Evolutionary conservation across 2,113 vertebrate genomes (phyloP).

Genomic region (Cichladusa arquata): DNA sequence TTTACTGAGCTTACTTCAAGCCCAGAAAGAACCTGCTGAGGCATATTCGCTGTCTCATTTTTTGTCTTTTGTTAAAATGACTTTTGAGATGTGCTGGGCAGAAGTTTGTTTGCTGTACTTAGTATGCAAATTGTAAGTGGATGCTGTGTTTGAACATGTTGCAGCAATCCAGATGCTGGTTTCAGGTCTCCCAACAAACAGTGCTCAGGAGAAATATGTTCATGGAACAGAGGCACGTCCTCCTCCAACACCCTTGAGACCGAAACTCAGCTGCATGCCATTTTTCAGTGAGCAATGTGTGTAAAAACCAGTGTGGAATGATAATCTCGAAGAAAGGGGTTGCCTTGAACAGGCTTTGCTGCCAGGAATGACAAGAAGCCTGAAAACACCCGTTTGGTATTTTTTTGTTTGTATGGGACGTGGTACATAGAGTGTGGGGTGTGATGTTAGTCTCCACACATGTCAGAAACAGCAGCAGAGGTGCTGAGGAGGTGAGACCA

Average conservation of each 20-base stretch:
- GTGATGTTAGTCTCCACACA: background rate
- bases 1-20: conserved; percentile 7
- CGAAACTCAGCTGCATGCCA: conserved; percentile 25
- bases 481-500: background rate
- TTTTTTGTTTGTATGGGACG: background rate
- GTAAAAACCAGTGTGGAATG: background rate
- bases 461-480: background rate
- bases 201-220: background rate
- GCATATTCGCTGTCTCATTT: background rate
- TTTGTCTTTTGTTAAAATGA: background rate
- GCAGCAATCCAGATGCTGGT: background rate
- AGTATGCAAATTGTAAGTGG: conserved; percentile 34
- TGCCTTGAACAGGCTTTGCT: background rate
- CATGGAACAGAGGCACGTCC: background rate
- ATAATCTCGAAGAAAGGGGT: background rate
- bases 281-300: background rate
- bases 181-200: conserved; percentile 21
- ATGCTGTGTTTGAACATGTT: conserved; percentile 54
- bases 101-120: conserved; percentile 1
- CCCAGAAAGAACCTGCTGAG: background rate
- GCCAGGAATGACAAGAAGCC: background rate
- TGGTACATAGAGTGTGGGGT: background rate
- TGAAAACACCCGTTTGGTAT: background rate
- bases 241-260: conserved; percentile 48
- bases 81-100: background rate